Evolutionary conservation across 2,888 invertebrate genomes (phyloP).

Genomic region (Melinaea marsaeus): DNA sequence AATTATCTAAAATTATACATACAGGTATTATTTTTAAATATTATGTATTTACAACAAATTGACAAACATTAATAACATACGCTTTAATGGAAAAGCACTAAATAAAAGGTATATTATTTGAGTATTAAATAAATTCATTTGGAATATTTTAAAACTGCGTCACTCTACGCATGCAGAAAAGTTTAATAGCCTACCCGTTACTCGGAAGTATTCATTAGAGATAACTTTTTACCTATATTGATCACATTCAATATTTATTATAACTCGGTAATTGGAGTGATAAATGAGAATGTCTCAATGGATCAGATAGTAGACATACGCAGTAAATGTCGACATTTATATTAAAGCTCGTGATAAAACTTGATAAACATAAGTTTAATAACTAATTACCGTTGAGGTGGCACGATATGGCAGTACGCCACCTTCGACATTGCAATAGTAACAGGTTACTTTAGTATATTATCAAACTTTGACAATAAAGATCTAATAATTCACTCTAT

Average conservation of each 20-base stretch:
- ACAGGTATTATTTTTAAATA: constrained; percentile 17
- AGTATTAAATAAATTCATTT: constrained; percentile 22
- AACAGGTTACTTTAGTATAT: not conserved
- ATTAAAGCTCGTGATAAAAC: constrained; percentile 27
- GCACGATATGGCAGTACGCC: constrained; percentile 48
- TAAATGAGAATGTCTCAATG: not conserved
- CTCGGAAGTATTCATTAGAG: not conserved
- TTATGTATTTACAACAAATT: constrained; percentile 32
- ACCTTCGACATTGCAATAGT: constrained; percentile 37
- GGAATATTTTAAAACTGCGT: not conserved
- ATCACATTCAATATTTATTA: not conserved
- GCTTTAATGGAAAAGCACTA: constrained; percentile 8
- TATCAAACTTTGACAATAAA: not conserved
- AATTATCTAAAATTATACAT: constrained; percentile 26
- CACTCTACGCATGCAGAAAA: not conserved
- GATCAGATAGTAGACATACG: constrained; percentile 10
- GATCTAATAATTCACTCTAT: constrained; percentile 1
- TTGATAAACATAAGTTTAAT: constrained; percentile 17
- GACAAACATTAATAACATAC: constrained; percentile 31
- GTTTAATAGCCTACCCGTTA: not conserved
- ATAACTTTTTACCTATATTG: not conserved
- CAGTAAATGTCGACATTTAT: constrained; percentile 15
- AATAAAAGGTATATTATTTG: constrained; percentile 3
- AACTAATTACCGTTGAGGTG: constrained; percentile 39
- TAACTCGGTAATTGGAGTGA: not conserved